These are phyloP conservation scores for Crambe crambe DNA, from an alignment of 37 sponge, comb jelly and placozoan species.

Conservation along the genomic window DNA sequence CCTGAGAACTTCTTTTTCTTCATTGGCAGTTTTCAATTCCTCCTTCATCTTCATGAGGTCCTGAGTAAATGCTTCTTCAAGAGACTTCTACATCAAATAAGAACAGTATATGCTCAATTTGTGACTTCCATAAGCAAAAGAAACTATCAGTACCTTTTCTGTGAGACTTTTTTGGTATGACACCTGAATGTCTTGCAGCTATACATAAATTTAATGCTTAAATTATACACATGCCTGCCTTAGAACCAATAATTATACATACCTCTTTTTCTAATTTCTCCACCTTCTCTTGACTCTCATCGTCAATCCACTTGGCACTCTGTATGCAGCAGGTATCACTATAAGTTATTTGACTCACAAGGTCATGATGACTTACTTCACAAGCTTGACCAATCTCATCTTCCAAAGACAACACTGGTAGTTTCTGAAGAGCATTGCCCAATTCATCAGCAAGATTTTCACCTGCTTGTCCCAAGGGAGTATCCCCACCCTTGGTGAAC, in stretches of 20 bases:
- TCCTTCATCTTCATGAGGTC: background rate
- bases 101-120: too few species aligned
- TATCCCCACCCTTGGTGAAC: background rate
- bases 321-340: background rate
- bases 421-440: background rate
- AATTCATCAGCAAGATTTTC: background rate
- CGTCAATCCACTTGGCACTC: background rate
- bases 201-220: too few species aligned
- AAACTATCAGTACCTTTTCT: too few species aligned
- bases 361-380: background rate
- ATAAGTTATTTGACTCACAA: background rate
- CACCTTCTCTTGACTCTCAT: background rate
- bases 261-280: background rate
- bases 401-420: slow-evolving; percentile 1
- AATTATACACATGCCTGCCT: too few species aligned
- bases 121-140: too few species aligned
- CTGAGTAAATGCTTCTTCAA: background rate
- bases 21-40: background rate
- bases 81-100: too few species aligned
- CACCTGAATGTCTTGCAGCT: too few species aligned
- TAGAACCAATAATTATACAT: too few species aligned
- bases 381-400: background rate
- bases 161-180: too few species aligned
- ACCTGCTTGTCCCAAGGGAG: background rate
- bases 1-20: background rate